Conservation (phyloP, 2,888 invertebrate species). For the Tiphia femorata region DNA sequence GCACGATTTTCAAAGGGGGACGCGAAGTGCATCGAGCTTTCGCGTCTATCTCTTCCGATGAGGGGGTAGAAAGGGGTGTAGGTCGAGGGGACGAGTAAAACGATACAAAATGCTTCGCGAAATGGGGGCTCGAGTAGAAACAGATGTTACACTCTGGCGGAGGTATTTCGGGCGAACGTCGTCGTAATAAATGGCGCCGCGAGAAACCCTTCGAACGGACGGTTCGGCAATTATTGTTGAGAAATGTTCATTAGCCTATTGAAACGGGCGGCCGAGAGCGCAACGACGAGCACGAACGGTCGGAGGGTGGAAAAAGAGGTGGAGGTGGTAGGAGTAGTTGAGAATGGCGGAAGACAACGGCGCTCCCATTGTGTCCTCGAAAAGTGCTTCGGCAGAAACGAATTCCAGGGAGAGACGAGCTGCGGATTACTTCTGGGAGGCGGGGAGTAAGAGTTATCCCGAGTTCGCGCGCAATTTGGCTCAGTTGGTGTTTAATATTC, state of each 20-base stretch:
- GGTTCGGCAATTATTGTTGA: slow-evolving; percentile 22
- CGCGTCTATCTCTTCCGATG: too few relatives aligned
- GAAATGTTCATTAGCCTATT: slow-evolving; percentile 19
- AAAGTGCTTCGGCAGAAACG: too few relatives aligned
- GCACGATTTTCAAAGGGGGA: neutral
- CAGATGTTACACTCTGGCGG: slow-evolving; percentile 20
- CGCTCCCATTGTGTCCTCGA: too few relatives aligned
- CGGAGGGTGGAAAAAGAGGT: too few relatives aligned
- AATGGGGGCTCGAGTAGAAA: slow-evolving; percentile 15
- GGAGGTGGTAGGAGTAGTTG: too few relatives aligned
- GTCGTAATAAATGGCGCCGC: slow-evolving; percentile 15
- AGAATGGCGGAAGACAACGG: too few relatives aligned
- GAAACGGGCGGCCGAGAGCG: slow-evolving; percentile 11
- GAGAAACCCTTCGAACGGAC: slow-evolving; percentile 17
- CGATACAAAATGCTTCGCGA: slow-evolving; percentile 6
- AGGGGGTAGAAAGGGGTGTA: neutral
- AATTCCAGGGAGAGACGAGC: too few relatives aligned
- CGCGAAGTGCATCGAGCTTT: neutral
- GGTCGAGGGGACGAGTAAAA: neutral
- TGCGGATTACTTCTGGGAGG: too few relatives aligned
- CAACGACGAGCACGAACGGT: too few relatives aligned
- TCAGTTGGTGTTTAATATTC: too few relatives aligned
- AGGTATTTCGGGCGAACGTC: slow-evolving; percentile 18
- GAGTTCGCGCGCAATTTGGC: too few relatives aligned
- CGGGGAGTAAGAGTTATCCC: too few relatives aligned